A percentile compares a stretch with the other conserved stretches of the same genome.
Conservation (phyloP, 2,797 vertebrate species). For the Danio tinwini region DNA sequence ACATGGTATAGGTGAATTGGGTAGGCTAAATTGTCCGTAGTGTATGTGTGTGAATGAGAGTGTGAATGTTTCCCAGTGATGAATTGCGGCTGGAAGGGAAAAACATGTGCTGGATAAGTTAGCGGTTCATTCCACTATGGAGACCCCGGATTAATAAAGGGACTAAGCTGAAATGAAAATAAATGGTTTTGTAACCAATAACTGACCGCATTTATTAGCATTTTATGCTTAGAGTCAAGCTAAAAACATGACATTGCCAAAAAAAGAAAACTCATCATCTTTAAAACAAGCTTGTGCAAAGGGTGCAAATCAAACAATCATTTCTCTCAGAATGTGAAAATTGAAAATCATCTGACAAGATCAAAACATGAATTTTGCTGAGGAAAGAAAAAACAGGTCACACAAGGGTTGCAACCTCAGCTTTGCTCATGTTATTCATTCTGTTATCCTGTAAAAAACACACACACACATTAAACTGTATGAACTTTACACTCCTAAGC, state of each 20-base stretch:
- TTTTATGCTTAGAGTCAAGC: too few species aligned
- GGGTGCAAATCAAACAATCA: neutral
- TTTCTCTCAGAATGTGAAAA: neutral
- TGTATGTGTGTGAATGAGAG: too few species aligned
- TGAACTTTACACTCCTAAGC: neutral
- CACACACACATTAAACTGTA: neutral
- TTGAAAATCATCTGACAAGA: neutral
- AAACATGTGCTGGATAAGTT: too few species aligned
- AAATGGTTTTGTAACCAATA: too few species aligned
- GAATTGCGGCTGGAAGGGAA: too few species aligned
- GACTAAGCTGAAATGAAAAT: too few species aligned
- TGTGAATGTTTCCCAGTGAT: too few species aligned
- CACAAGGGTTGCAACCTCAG: neutral
- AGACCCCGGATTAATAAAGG: too few species aligned
- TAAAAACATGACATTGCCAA: neutral
- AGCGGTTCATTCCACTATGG: too few species aligned
- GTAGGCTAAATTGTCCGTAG: too few species aligned
- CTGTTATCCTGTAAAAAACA: neutral
- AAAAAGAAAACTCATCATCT: neutral
- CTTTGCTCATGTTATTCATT: slow-evolving; percentile 8
- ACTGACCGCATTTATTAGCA: too few species aligned
- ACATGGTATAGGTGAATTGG: too few species aligned
- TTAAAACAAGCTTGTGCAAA: neutral
- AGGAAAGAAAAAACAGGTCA: slow-evolving; percentile 22
- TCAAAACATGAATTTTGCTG: slow-evolving; percentile 3